These are phyloP conservation scores for Naso thynnoides DNA, from an alignment of 2,797 vertebrate species.

Conservation along the genomic window DNA sequence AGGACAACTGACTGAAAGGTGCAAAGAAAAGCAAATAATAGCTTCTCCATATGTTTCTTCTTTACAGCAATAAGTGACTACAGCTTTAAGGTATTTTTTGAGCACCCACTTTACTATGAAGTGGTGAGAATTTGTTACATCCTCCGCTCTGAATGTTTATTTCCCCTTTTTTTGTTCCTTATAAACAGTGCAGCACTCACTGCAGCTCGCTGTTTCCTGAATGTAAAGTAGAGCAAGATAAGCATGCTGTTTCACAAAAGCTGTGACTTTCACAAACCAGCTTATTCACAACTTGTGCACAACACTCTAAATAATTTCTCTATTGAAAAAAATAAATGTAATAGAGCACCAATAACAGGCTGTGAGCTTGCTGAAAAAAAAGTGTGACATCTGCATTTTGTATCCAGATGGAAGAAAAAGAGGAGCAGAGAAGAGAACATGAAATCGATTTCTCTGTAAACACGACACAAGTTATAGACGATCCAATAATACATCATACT, in stretches of 20 bases:
- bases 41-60: background rate
- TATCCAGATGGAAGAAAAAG: background rate
- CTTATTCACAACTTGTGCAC: conserved; percentile 35
- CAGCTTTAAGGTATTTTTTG: background rate
- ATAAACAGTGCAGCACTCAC: conserved; percentile 33
- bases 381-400: conserved; percentile 24
- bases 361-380: conserved; percentile 17
- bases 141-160: conserved; percentile 1
- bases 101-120: background rate
- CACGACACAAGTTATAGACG: conserved; percentile 30
- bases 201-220: conserved; percentile 55
- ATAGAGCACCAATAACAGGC: conserved; percentile 5
- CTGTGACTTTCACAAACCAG: conserved; percentile 28
- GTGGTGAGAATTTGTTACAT: background rate
- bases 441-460: conserved; percentile 27
- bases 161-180: background rate
- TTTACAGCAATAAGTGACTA: background rate
- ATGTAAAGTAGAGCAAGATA: conserved; percentile 52
- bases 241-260: conserved; percentile 22
- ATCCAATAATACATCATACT: conserved; percentile 49
- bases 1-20: too few relatives aligned
- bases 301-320: conserved; percentile 44
- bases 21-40: background rate
- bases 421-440: conserved; percentile 3
- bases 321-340: conserved; percentile 6